phyloP scores from a whole-genome alignment of 1,140 invertebrate genomes.

The Trichoplusia ni region DNA sequence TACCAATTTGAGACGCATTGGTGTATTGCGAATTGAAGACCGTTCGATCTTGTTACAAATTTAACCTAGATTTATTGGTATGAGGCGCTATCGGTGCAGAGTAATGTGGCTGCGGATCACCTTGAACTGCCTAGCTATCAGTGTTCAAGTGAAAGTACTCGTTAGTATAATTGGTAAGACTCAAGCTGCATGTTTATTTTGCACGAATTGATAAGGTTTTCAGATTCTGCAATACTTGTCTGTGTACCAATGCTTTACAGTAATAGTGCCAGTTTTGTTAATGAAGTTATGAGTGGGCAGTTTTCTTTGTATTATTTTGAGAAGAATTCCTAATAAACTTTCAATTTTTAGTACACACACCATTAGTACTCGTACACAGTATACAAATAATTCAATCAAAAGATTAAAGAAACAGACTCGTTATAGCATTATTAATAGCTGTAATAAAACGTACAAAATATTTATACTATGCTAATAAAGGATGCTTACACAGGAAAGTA shows the following conservation, averaged over 20 bases:
- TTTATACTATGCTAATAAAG: slow-evolving; percentile 22
- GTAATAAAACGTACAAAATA: slow-evolving; percentile 2
- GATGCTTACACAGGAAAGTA: slow-evolving; percentile 17
- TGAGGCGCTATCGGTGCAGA: slow-evolving; percentile 45
- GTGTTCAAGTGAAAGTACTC: slow-evolving; percentile 67
- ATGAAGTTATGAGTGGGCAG: slow-evolving; percentile 25
- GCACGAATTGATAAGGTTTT: slow-evolving; percentile 39
- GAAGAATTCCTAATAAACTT: no score
- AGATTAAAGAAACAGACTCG: no score
- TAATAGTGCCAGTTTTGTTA: slow-evolving; percentile 24
- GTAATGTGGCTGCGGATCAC: slow-evolving; percentile 56
- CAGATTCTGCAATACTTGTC: slow-evolving; percentile 41
- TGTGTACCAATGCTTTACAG: slow-evolving; percentile 40
- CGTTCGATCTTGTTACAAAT: slow-evolving; percentile 30
- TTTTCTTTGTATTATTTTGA: not conserved
- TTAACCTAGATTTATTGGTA: slow-evolving; percentile 45
- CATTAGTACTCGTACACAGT: no score
- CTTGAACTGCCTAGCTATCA: slow-evolving; percentile 64
- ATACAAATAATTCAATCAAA: no score
- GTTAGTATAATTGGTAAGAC: slow-evolving; percentile 68
- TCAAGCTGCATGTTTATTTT: slow-evolving; percentile 53
- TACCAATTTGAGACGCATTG: not conserved
- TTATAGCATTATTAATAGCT: not conserved
- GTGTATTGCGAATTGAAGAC: slow-evolving; percentile 10
- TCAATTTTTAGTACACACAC: no score